Evolutionary conservation across 2,113 vertebrate genomes (phyloP).

Genomic region (Cyprinus carpio): DNA sequence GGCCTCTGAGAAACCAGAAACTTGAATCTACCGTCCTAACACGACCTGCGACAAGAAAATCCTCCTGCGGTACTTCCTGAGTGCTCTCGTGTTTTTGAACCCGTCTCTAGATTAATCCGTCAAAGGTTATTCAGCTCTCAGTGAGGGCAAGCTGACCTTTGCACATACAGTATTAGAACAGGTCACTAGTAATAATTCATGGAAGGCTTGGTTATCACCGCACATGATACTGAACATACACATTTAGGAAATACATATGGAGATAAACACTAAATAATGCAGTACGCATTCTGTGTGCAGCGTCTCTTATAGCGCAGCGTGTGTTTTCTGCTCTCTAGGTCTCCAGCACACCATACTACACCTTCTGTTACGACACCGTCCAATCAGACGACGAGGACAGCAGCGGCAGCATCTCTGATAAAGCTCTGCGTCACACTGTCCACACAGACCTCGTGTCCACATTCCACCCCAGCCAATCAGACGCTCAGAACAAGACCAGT

Average conservation of each 20-base stretch:
- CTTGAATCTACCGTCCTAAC: no score
- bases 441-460: conserved; percentile 79
- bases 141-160: no score
- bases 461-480: conserved; percentile 74
- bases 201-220: neutral
- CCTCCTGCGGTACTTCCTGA: conserved; percentile 43
- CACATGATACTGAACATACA: neutral
- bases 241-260: neutral
- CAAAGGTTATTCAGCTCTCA: neutral
- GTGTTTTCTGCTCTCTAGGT: conserved; percentile 55
- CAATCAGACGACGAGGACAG: conserved; percentile 61
- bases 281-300: neutral
- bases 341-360: conserved; percentile 72
- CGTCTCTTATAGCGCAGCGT: neutral
- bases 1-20: no score
- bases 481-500: conserved; percentile 69
- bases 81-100: neutral
- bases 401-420: conserved; percentile 58
- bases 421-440: conserved; percentile 71
- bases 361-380: conserved; percentile 74
- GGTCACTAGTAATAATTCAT: neutral
- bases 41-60: conserved; percentile 58
- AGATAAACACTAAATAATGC: neutral
- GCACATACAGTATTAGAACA: neutral
- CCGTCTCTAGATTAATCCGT: no score